These are phyloP conservation scores for Clarias gariepinus DNA, from an alignment of 2,113 vertebrate genomes.

Conservation along the genomic window DNA sequence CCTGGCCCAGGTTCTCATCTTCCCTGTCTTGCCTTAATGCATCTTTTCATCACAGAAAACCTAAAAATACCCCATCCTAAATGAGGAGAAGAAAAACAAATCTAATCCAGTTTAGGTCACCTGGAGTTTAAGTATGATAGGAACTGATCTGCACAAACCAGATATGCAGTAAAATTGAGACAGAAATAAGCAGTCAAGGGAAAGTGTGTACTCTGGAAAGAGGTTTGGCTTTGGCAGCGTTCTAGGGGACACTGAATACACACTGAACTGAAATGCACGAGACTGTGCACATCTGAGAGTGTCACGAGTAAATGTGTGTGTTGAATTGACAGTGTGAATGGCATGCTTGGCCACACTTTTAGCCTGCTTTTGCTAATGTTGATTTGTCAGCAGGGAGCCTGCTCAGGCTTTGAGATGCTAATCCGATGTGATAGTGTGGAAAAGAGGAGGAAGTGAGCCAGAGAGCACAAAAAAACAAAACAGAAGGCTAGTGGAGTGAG, in stretches of 20 bases:
- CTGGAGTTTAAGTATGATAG: background rate
- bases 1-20: background rate
- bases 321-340: slow-evolving; percentile 7
- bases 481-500: slow-evolving; percentile 39
- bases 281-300: background rate
- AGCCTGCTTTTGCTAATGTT: background rate
- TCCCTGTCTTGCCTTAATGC: background rate
- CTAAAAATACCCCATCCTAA: background rate
- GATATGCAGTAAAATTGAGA: too few species aligned
- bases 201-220: background rate
- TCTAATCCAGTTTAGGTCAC: background rate
- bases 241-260: background rate
- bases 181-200: background rate
- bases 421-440: slow-evolving; percentile 37
- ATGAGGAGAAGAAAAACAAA: background rate
- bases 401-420: slow-evolving; percentile 49
- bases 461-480: background rate
- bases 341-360: slow-evolving; percentile 23
- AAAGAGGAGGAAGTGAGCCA: slow-evolving; percentile 23
- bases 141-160: background rate
- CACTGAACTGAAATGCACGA: background rate
- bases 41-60: background rate
- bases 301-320: background rate
- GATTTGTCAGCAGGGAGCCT: slow-evolving; percentile 39
- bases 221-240: background rate